These are phyloP conservation scores for Vesta saturnalis DNA, from an alignment of 2,888 invertebrate species.

Conservation along the genomic window DNA sequence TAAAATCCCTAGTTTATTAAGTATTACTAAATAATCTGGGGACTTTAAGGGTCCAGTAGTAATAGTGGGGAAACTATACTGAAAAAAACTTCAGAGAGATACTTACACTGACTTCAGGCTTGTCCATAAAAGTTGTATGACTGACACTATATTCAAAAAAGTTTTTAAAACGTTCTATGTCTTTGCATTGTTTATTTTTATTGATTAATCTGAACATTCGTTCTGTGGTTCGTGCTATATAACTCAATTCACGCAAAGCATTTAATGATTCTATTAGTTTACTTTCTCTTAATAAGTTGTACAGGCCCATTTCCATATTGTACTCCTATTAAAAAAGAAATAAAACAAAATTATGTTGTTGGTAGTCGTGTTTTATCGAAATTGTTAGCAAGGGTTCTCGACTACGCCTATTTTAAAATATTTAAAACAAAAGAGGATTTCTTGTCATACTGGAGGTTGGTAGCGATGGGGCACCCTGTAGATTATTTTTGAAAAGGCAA, in stretches of 20 bases:
- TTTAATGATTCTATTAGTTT: slow-evolving; percentile 56
- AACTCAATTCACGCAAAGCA: background rate
- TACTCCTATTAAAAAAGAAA: slow-evolving; percentile 53
- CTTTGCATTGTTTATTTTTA: background rate
- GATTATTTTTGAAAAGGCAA: too few relatives aligned
- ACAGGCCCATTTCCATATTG: slow-evolving; percentile 55
- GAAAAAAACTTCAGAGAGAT: too few relatives aligned
- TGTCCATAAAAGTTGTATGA: background rate
- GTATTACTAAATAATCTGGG: too few relatives aligned
- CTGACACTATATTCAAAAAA: background rate
- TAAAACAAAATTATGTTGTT: slow-evolving; percentile 7
- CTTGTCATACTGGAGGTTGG: too few relatives aligned
- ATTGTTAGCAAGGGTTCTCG: too few relatives aligned
- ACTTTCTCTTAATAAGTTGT: slow-evolving; percentile 55
- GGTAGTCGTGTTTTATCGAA: background rate
- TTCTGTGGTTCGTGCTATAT: background rate
- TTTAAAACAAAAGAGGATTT: too few relatives aligned
- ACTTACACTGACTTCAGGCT: background rate
- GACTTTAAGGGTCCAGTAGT: too few relatives aligned
- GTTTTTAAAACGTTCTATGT: background rate
- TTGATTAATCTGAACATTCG: background rate
- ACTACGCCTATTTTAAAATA: too few relatives aligned
- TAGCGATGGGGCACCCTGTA: too few relatives aligned
- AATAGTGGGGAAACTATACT: too few relatives aligned
- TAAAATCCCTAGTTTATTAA: too few relatives aligned